phyloP scores from a whole-genome alignment of 92 coral and sea anemone species.

The Zoanthus gigantus region DNA sequence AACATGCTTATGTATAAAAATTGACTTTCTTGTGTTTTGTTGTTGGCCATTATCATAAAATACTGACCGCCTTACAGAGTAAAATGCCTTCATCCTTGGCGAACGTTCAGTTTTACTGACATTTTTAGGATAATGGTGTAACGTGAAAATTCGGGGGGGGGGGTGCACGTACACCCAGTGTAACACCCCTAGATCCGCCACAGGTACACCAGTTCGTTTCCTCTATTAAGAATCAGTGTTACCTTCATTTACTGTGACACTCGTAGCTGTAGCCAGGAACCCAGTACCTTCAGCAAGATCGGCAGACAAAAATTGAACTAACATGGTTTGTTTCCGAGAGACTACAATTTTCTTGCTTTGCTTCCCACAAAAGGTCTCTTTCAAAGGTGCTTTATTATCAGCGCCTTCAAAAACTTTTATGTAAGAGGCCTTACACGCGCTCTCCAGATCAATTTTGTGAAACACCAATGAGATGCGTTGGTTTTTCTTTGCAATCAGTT shows the following conservation, averaged over 20 bases:
- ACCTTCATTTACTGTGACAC: slow-evolving; percentile 21
- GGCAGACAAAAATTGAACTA: background rate
- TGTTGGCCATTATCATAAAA: too few relatives aligned
- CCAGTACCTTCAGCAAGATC: background rate
- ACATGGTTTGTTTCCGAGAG: background rate
- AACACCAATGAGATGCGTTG: background rate
- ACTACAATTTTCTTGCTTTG: background rate
- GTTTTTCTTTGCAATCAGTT: background rate
- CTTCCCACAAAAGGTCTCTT: slow-evolving; percentile 2
- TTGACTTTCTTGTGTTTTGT: too few relatives aligned
- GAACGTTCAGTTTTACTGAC: too few relatives aligned
- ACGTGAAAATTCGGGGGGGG: too few relatives aligned
- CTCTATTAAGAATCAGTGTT: background rate
- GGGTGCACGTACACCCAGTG: too few relatives aligned
- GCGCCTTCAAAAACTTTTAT: background rate
- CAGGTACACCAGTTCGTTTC: too few relatives aligned
- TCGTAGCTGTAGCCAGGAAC: background rate
- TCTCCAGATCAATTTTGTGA: slow-evolving; percentile 18
- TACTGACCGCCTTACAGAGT: too few relatives aligned
- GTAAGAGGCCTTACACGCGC: background rate
- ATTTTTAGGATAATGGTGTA: too few relatives aligned
- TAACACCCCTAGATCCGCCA: too few relatives aligned
- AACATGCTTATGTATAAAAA: too few relatives aligned
- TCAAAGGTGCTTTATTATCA: background rate
- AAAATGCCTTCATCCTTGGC: too few relatives aligned